Percentiles rank a stretch among this genome's conserved stretches.
phyloP scores from a whole-genome alignment of 2,797 vertebrate species.

The Pseudochirops corinnae region DNA sequence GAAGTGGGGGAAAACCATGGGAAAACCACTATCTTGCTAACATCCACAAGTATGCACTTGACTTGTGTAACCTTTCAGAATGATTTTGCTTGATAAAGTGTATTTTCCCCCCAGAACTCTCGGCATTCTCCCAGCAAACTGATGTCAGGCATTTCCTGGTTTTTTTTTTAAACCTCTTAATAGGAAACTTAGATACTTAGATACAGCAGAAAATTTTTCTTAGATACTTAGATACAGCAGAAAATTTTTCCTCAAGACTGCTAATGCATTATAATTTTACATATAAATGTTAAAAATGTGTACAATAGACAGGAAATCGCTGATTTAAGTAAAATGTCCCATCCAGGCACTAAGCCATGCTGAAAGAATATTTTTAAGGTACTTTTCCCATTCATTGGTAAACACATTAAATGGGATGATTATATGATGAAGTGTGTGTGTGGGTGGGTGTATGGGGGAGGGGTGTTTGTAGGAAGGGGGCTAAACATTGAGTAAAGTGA shows the following conservation, averaged over 20 bases:
- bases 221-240: neutral
- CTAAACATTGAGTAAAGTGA: neutral
- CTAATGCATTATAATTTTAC: neutral
- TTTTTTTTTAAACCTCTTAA: constrained; percentile 67
- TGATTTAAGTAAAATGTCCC: neutral
- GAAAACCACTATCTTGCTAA: constrained; percentile 78
- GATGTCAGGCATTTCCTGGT: constrained; percentile 74
- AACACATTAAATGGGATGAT: neutral
- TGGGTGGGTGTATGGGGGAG: neutral
- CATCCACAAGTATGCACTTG: constrained; percentile 82
- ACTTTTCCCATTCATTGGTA: constrained; percentile 28
- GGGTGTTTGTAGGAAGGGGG: neutral
- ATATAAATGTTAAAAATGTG: accelerated
- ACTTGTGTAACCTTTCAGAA: constrained; percentile 72
- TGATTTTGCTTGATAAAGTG: constrained; percentile 77
- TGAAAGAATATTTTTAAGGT: constrained; percentile 15
- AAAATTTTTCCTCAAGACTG: constrained; percentile 13
- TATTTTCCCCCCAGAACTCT: constrained; percentile 71
- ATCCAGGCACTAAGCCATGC: neutral
- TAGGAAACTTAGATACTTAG: constrained; percentile 61
- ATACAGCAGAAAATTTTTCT: constrained; percentile 25
- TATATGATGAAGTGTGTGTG: neutral
- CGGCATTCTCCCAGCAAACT: constrained; percentile 70
- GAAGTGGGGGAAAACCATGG: constrained; percentile 73
- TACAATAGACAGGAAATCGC: neutral